Evolutionary conservation across 2,888 invertebrate species (phyloP).

Genomic region (Volucella zonaria): DNA sequence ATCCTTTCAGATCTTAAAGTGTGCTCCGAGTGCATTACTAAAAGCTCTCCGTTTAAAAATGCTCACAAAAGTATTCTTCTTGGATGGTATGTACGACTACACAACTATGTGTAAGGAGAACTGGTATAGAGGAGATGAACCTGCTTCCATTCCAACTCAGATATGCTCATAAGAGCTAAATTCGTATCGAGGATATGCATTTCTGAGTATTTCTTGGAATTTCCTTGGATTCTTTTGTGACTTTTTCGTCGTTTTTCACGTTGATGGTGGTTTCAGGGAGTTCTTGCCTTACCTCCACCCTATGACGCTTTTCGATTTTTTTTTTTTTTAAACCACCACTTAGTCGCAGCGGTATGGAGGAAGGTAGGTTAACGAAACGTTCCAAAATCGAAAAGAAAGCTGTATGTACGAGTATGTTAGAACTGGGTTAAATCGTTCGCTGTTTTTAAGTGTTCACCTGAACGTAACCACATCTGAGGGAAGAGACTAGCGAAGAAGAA

Average conservation of each 20-base stretch:
- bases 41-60: conserved; percentile 13
- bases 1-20: conserved; percentile 6
- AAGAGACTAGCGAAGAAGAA: background rate
- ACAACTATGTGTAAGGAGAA: too few species aligned
- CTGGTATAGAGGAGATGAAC: too few species aligned
- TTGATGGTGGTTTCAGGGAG: too few species aligned
- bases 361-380: background rate
- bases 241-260: too few species aligned
- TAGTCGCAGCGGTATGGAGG: too few species aligned
- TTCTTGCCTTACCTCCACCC: too few species aligned
- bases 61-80: background rate
- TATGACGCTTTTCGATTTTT: background rate
- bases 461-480: conserved; percentile 39
- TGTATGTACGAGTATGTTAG: background rate
- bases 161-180: background rate
- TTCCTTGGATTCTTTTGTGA: background rate
- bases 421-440: conserved; percentile 64
- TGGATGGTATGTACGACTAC: background rate
- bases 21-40: conserved; percentile 12
- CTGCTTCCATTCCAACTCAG: background rate
- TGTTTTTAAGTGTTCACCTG: conserved; percentile 65
- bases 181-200: conserved; percentile 15
- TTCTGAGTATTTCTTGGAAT: background rate
- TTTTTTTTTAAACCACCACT: background rate
- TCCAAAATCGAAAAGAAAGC: background rate